phyloP scores from a whole-genome alignment of 2,113 vertebrate species.

The Ursus arctos region DNA sequence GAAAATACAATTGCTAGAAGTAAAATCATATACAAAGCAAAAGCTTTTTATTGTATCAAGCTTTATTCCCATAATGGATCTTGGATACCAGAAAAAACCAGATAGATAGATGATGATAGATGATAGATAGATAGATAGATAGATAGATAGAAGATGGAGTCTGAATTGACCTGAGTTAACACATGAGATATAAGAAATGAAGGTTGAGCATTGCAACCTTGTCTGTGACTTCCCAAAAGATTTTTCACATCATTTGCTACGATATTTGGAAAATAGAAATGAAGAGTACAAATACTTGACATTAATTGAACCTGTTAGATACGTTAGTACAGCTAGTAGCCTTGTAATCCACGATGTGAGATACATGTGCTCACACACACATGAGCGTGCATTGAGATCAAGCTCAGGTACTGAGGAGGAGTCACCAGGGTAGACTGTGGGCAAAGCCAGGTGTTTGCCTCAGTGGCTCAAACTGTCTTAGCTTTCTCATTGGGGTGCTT shows the following conservation, averaged over 20 bases:
- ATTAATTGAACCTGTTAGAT: not conserved
- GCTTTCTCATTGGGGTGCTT: not conserved
- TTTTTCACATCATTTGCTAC: not conserved
- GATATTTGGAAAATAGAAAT: conserved; percentile 29
- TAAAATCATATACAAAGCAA: not conserved
- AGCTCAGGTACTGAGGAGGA: not conserved
- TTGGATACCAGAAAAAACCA: not conserved
- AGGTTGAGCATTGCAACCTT: not conserved
- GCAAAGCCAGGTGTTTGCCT: not conserved
- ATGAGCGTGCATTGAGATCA: not conserved
- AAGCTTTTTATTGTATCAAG: not conserved
- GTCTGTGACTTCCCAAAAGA: not conserved
- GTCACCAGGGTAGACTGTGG: not conserved
- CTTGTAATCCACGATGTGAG: too few relatives aligned
- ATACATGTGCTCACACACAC: not conserved
- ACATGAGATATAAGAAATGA: not conserved
- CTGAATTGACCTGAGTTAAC: not conserved
- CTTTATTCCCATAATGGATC: not conserved
- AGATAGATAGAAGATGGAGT: not conserved
- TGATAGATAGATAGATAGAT: too few relatives aligned
- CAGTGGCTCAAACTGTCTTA: not conserved
- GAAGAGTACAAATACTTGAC: not conserved
- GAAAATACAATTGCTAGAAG: conserved; percentile 1
- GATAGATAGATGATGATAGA: too few relatives aligned
- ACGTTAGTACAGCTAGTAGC: not conserved